A percentile compares a stretch with the other conserved stretches of the same genome.
Evolutionary conservation across 2,113 vertebrate genomes (phyloP).

Genomic region (Neotragus pygmaeus): DNA sequence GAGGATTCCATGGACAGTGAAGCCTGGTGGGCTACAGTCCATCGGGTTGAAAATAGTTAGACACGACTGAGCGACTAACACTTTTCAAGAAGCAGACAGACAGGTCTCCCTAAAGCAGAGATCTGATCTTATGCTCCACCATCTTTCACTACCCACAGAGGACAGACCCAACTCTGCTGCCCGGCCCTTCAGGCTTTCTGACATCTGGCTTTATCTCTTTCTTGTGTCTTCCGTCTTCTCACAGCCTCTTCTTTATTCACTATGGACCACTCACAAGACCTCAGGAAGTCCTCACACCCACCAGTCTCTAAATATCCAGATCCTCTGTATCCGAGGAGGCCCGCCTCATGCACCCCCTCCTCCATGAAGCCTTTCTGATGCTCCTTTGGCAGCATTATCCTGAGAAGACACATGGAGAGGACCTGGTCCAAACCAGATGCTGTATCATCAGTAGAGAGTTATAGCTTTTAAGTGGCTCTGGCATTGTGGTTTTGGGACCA

Average conservation of each 20-base stretch:
- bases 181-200: neutral
- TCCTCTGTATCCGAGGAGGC: neutral
- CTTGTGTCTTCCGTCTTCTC: neutral
- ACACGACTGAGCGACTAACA: neutral
- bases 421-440: neutral
- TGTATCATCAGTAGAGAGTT: neutral
- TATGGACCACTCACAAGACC: neutral
- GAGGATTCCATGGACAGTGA: neutral
- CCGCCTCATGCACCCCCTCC: neutral
- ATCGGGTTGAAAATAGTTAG: neutral
- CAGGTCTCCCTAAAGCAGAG: neutral
- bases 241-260: neutral
- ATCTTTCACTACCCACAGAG: neutral
- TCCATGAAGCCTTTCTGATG: neutral
- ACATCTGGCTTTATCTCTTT: neutral
- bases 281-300: neutral
- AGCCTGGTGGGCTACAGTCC: neutral
- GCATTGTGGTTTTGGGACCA: neutral
- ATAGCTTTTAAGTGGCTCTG: neutral
- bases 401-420: neutral
- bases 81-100: neutral
- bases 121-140: neutral
- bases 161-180: neutral
- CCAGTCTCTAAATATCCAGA: neutral
- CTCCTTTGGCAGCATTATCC: neutral